Evolutionary conservation across 2,797 vertebrate species (phyloP), one percentile per base, ranked within the genome.

Genomic region (Tenualosa ilisha): DNA sequence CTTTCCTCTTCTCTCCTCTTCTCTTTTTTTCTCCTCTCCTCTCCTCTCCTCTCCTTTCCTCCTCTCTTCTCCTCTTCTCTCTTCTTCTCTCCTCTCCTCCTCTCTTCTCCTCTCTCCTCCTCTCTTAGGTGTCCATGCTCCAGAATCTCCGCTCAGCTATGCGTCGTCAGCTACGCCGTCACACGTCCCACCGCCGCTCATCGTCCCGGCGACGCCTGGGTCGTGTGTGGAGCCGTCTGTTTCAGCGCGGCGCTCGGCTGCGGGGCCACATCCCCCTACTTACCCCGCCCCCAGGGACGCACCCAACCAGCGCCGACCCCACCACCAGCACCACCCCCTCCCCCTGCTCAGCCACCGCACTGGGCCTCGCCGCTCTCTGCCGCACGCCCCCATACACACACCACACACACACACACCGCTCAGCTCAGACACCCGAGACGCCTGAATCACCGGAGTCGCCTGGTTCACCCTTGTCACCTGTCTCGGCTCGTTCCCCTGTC

Each of bases 91-190:
- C n/a, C 61, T 65, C n/a, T 24, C 6, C 20, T 26, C 11, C 61
- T 24, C 22, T 26, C 61, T 2, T 4, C n/a, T n/a, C n/a, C n/a
- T n/a, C n/a, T n/a, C n/a, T n/a, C n/a, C n/a, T n/a, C n/a, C 22
- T 9, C 6, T 26, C 15, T 61, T 93, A 99, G 98, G 97, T 96
- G 0, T 99, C 98, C 0, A 94, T 99, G 89, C 92, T 99, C 54
- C 98, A 99, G 96, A 99, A 97, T 91, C 95, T 99, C 0, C 96
- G 98, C 0, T 92, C 97, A 0, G 98, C 97, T 13, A 98, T 99
- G 98, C 93, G 97, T 79, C 90, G 98, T 26, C 98, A 99, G 94
- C 98, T 99, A 94, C 93, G 98, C 0, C 95, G 97, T 0, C 97
- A 98, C 75, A 96, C 97, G 0, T 96, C 97, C 0, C 92, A 97